These are phyloP conservation scores for Planococcus citri DNA, from an alignment of 1,140 invertebrate genomes.

Conservation along the genomic window DNA sequence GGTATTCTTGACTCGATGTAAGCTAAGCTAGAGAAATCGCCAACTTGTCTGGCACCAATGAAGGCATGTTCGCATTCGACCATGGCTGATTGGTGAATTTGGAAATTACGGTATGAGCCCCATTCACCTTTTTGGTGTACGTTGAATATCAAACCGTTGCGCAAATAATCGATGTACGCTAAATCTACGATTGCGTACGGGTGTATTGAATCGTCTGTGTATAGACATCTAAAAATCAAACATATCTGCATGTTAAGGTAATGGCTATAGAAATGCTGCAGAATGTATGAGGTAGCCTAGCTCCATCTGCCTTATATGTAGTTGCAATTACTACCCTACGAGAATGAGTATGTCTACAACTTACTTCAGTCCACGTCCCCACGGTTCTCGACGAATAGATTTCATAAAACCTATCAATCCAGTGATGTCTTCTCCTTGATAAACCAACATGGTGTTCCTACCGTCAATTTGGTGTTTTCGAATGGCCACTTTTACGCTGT, in stretches of 20 bases:
- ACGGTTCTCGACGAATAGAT: slow-evolving; percentile 21
- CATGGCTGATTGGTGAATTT: slow-evolving; percentile 41
- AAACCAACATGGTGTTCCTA: neutral
- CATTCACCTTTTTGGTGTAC: slow-evolving; percentile 26
- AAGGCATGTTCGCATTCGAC: slow-evolving; percentile 52
- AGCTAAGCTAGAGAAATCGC: slow-evolving; percentile 71
- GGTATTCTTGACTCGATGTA: slow-evolving; percentile 60
- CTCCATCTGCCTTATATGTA: too few species aligned
- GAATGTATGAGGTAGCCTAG: too few species aligned
- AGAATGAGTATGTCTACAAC: neutral
- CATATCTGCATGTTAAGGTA: neutral
- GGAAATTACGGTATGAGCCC: slow-evolving; percentile 52
- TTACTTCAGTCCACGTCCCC: neutral
- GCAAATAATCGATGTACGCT: neutral
- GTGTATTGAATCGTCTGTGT: neutral
- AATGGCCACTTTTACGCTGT: neutral
- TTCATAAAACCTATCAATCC: slow-evolving; percentile 21
- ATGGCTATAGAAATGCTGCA: too few species aligned
- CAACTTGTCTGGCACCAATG: slow-evolving; percentile 60
- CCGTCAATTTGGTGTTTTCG: neutral
- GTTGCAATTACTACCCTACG: too few species aligned
- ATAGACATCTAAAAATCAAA: slow-evolving; percentile 5
- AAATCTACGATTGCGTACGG: slow-evolving; percentile 6
- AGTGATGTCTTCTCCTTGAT: neutral
- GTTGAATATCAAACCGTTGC: slow-evolving; percentile 39